These are phyloP conservation scores for Ambastaia sidthimunki DNA, from an alignment of 2,797 vertebrate genomes.

Conservation along the genomic window DNA sequence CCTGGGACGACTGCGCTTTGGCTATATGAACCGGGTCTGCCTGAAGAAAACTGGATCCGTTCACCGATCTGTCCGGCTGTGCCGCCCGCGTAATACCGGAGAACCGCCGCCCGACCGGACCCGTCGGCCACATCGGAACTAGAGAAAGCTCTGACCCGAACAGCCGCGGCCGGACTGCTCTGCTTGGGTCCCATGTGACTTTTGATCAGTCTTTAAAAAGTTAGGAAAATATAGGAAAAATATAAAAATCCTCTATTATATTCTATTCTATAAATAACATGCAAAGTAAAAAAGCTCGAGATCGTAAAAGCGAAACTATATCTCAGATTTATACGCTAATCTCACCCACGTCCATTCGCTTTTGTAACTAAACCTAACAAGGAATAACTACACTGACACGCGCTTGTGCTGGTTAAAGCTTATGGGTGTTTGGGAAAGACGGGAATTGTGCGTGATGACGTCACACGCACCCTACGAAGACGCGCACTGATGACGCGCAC, in stretches of 20 bases:
- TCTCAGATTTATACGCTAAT: background rate
- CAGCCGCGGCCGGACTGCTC: slow-evolving; percentile 84
- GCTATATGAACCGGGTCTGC: slow-evolving; percentile 68
- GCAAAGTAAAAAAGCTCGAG: too few relatives aligned
- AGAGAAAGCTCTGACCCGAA: slow-evolving; percentile 91
- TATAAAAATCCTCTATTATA: background rate
- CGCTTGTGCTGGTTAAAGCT: background rate
- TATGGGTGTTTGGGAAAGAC: slow-evolving; percentile 61
- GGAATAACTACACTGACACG: background rate
- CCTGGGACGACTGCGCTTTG: slow-evolving; percentile 81
- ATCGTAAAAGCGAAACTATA: background rate
- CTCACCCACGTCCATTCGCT: background rate
- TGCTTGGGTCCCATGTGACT: slow-evolving; percentile 86
- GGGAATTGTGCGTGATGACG: slow-evolving; percentile 69
- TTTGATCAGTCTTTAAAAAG: background rate
- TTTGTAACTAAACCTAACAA: background rate
- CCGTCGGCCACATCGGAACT: slow-evolving; percentile 85
- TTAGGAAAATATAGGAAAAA: too few relatives aligned
- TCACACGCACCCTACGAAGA: background rate
- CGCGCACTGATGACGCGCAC: background rate
- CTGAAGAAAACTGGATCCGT: slow-evolving; percentile 74
- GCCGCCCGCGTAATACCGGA: slow-evolving; percentile 74
- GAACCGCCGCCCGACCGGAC: slow-evolving; percentile 76
- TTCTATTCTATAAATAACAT: background rate
- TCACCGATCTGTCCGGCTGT: slow-evolving; percentile 66